Evolutionary conservation across 1,140 invertebrate genomes (phyloP), one percentile per base, ranked within the genome.

Genomic region (Drosophila cardini): DNA sequence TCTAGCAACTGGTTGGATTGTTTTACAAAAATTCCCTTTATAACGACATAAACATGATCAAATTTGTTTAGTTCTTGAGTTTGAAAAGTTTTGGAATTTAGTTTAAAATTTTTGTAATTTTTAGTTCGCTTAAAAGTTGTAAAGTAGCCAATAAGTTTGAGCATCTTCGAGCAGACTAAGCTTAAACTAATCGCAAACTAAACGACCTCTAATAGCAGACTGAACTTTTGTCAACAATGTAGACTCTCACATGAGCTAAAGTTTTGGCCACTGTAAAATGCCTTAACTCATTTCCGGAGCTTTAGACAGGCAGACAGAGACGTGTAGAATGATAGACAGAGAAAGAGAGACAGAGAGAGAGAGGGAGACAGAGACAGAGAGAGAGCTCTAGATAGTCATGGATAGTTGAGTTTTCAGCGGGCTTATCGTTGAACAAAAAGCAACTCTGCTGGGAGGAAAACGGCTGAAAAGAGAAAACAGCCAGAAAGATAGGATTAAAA

Each of bases 191-290:
- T 87, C 83, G 84, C 73, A 87, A 80, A 75, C 83, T 87, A 87
- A 87, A 87, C 83, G 84, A 89, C 83, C 83, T 71, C 83, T 87
- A 87, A 87, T 87, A 83, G 83, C 65, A 89, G 77, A 55, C 65
- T 63, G 53, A 86, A 87, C 79, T 87, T 89, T 82, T 83, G 84
- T 89, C 83, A 87, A 89, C 83, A 89, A 87, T 87, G 83, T 76
- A 80, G 62, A 80, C 83, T 26, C 21, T 53, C 9, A 30, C 34
- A 38, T 40, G 70, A 78, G 65, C 53, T 58, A 72, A 86, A 86
- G 34, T 75, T 89, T 87, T 87, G 83, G 78, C 63, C 67, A 70
- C 43, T 82, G 68, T 68, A 69, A 0, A 26, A 72, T 75, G 71
- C 68, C 58, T 63, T 34, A 38, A 57, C 64, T 82, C 71, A 82